These are phyloP conservation scores for Ophonus ardosiacus DNA, from an alignment of 2,888 invertebrate species.

Conservation along the genomic window DNA sequence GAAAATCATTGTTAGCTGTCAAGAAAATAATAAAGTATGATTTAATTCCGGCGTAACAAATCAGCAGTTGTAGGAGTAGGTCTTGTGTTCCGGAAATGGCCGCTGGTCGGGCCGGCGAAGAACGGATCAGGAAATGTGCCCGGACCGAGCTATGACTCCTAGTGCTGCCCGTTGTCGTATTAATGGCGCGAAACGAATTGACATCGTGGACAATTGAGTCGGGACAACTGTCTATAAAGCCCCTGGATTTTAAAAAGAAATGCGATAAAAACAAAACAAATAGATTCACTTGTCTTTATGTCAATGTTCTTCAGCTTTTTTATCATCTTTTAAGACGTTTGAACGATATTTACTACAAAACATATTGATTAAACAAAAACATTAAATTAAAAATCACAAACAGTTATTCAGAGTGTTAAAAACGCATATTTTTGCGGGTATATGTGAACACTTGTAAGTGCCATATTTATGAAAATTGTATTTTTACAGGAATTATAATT, in stretches of 20 bases:
- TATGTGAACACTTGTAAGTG: no score
- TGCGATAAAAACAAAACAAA: slow-evolving; percentile 59
- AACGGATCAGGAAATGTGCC: slow-evolving; percentile 51
- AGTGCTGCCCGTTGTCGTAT: slow-evolving; percentile 57
- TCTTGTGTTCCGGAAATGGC: slow-evolving; percentile 24
- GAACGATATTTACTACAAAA: neutral
- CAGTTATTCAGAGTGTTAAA: no score
- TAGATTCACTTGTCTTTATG: slow-evolving; percentile 52
- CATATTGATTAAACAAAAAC: neutral
- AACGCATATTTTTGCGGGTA: no score
- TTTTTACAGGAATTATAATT: no score
- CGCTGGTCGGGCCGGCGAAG: neutral
- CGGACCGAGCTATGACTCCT: slow-evolving; percentile 17
- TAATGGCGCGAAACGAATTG: slow-evolving; percentile 63
- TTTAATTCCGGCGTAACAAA: slow-evolving; percentile 10
- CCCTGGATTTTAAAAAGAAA: slow-evolving; percentile 59
- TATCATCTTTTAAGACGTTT: neutral
- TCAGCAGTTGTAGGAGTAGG: neutral
- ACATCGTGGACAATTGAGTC: slow-evolving; percentile 62
- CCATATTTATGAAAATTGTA: no score
- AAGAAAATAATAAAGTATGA: neutral
- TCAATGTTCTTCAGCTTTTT: slow-evolving; percentile 22
- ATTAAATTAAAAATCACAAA: neutral
- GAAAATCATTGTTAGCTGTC: neutral
- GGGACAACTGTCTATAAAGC: slow-evolving; percentile 63